phyloP scores from a whole-genome alignment of 2,888 invertebrate genomes.

The Epistrophe eligans region DNA sequence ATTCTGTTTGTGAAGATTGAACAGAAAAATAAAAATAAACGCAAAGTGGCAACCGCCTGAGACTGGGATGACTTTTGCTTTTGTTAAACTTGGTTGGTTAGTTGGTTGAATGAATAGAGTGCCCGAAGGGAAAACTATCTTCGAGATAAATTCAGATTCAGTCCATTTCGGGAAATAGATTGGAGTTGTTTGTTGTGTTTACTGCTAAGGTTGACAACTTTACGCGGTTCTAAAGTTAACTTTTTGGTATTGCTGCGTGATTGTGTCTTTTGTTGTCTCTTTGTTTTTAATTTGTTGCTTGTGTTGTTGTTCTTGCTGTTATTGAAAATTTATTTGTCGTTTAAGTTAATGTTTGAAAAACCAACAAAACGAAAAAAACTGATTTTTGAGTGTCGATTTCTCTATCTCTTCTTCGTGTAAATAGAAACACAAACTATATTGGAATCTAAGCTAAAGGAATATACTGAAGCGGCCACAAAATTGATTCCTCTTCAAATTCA shows the following conservation, averaged over 20 bases:
- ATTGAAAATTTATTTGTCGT: neutral
- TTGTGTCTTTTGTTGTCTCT: conserved; percentile 14
- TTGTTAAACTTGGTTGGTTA: conserved; percentile 46
- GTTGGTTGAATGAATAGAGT: conserved; percentile 38
- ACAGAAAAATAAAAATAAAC: neutral
- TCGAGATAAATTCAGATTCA: conserved; percentile 68
- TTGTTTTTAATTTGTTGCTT: conserved; percentile 23
- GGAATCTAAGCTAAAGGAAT: conserved; percentile 41
- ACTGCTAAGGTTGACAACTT: conserved; percentile 55
- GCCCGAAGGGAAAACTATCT: conserved; percentile 69
- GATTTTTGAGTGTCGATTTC: conserved; percentile 48
- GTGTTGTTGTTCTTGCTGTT: neutral
- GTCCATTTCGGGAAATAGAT: conserved; percentile 71
- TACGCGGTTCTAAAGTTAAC: conserved; percentile 50
- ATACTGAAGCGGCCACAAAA: conserved; percentile 67
- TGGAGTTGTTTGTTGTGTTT: conserved; percentile 71
- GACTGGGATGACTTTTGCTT: conserved; percentile 50
- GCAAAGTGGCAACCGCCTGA: conserved; percentile 23
- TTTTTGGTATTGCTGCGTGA: conserved; percentile 50
- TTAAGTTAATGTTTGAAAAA: neutral
- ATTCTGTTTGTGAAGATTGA: neutral
- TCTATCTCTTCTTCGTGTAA: conserved; percentile 56
- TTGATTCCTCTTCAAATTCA: conserved; percentile 72
- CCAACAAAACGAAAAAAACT: neutral
- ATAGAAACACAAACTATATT: conserved; percentile 15